A percentile compares a stretch with the other conserved stretches of the same genome.
phyloP scores from a whole-genome alignment of 2,888 invertebrate genomes.

The Conus canariensis region DNA sequence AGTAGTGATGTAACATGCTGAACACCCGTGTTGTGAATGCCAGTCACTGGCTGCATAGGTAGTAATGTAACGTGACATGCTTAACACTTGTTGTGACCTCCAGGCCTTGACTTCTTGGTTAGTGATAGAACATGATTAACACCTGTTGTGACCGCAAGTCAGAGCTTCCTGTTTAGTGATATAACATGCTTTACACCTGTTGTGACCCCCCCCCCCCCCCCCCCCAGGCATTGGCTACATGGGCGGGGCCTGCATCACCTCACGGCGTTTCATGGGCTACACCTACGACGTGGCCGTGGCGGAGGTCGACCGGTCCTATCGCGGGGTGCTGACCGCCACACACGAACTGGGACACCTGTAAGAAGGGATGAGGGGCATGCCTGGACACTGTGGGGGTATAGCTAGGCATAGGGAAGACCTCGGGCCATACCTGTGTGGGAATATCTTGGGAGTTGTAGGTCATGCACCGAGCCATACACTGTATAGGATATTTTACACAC shows the following conservation, averaged over 20 bases:
- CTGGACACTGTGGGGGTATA: background rate
- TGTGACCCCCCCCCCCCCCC: too few relatives aligned
- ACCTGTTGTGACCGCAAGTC: too few relatives aligned
- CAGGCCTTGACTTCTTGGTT: too few relatives aligned
- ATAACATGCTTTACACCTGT: too few relatives aligned
- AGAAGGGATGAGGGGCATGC: conserved; percentile 42
- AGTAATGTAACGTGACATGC: too few relatives aligned
- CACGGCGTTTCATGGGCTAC: conserved; percentile 60
- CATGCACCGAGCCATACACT: too few relatives aligned
- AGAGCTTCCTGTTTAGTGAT: too few relatives aligned
- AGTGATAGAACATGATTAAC: too few relatives aligned
- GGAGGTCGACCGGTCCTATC: conserved; percentile 67
- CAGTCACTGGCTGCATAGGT: too few relatives aligned
- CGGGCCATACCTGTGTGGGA: background rate
- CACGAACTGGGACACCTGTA: conserved; percentile 72
- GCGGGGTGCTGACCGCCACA: conserved; percentile 68
- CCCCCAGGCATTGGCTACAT: conserved; percentile 66
- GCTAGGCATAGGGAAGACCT: background rate
- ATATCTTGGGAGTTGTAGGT: background rate
- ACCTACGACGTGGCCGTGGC: conserved; percentile 69
- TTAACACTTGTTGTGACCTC: too few relatives aligned
- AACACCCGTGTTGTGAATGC: too few relatives aligned
- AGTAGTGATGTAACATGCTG: too few relatives aligned
- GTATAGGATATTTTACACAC: background rate
- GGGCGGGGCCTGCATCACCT: conserved; percentile 67